Percentiles rank a stretch among this genome's conserved stretches.
phyloP scores from a whole-genome alignment of 2,888 invertebrate species.

The Charanyca ferruginea region DNA sequence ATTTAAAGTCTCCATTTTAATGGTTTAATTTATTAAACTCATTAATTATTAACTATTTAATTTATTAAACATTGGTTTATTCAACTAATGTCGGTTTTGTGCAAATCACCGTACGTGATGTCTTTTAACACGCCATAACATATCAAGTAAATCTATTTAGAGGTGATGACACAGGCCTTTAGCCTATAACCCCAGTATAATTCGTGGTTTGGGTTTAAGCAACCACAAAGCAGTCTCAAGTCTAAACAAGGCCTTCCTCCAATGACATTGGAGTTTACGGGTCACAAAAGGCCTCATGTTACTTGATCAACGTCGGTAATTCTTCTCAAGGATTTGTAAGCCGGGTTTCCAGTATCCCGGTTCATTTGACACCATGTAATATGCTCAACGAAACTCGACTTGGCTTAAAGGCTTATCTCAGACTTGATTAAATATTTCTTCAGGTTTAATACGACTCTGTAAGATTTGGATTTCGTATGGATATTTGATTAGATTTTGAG shows the following conservation, averaged over 20 bases:
- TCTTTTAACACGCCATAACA: too few species aligned
- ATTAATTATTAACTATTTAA: too few species aligned
- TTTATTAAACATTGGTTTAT: too few species aligned
- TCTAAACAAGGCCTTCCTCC: constrained; percentile 21
- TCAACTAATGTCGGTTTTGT: too few species aligned
- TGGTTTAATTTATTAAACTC: too few species aligned
- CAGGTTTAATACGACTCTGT: constrained; percentile 29
- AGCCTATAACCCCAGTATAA: not conserved
- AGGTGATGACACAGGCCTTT: not conserved
- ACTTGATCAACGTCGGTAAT: constrained; percentile 52
- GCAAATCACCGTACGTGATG: too few species aligned
- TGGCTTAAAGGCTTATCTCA: constrained; percentile 61
- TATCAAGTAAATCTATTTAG: too few species aligned
- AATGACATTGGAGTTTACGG: constrained; percentile 26
- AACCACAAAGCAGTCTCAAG: constrained; percentile 15
- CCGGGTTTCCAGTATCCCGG: constrained; percentile 66
- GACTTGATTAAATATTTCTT: constrained; percentile 70
- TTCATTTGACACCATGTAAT: constrained; percentile 67
- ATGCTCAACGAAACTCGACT: constrained; percentile 68
- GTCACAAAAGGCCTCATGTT: constrained; percentile 56
- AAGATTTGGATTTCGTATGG: constrained; percentile 43
- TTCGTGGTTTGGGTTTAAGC: constrained; percentile 6
- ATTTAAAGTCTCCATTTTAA: too few species aligned
- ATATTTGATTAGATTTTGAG: constrained; percentile 42
- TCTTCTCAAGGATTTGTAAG: constrained; percentile 57